A percentile compares a stretch with the other conserved stretches of the same genome.
These are phyloP conservation scores for Carollia perspicillata DNA, from an alignment of 2,113 vertebrate species.

Conservation along the genomic window DNA sequence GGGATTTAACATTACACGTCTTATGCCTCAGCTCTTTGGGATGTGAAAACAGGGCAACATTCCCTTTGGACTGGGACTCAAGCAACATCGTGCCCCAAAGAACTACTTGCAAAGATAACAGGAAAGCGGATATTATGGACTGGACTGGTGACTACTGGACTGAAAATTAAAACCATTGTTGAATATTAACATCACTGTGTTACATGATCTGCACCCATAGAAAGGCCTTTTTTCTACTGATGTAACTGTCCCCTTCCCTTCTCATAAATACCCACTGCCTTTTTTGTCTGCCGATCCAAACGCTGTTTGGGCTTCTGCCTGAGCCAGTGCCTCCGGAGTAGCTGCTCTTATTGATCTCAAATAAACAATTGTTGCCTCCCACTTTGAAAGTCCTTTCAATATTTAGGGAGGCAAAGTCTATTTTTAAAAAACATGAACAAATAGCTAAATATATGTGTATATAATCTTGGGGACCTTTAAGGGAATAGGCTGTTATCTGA, in stretches of 20 bases:
- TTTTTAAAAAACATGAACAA: not conserved
- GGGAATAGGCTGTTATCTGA: not conserved
- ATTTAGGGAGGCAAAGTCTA: not conserved
- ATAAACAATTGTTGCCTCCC: not conserved
- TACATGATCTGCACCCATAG: not conserved
- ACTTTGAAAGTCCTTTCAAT: not conserved
- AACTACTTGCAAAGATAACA: not conserved
- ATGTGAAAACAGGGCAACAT: not conserved
- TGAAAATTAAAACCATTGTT: not conserved
- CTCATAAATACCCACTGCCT: not conserved
- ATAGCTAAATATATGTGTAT: not conserved
- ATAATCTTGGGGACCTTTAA: not conserved
- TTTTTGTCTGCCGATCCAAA: not conserved
- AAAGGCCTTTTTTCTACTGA: not conserved
- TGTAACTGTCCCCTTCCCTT: not conserved
- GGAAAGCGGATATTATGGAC: not conserved
- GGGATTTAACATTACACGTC: not conserved
- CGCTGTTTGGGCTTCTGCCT: not conserved
- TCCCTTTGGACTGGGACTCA: not conserved
- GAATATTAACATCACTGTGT: not conserved
- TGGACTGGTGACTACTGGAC: not conserved
- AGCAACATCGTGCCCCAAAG: not conserved
- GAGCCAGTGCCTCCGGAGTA: not conserved
- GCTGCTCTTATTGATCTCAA: not conserved
- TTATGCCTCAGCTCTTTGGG: not conserved